These are phyloP conservation scores for Agonum fuliginosum DNA, from an alignment of 2,888 invertebrate genomes.

Conservation along the genomic window DNA sequence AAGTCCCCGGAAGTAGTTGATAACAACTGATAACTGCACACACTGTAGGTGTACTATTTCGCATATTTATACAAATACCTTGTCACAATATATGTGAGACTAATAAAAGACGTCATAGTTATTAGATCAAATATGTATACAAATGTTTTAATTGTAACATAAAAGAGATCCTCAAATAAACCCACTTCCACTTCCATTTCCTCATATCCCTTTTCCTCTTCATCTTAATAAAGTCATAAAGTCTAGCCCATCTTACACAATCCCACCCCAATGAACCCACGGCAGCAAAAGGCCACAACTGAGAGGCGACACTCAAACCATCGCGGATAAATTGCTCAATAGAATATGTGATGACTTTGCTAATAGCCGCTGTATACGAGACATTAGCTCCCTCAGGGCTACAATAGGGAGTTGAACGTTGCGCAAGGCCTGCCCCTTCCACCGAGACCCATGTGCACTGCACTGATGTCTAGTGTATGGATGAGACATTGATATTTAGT, in stretches of 20 bases:
- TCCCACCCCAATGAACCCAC: not conserved
- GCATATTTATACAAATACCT: no score
- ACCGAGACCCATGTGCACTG: constrained; percentile 37
- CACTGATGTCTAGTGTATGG: constrained; percentile 15
- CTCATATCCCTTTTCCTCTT: no score
- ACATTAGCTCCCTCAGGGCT: constrained; percentile 33
- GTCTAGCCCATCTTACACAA: not conserved
- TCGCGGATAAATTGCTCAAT: constrained; percentile 50
- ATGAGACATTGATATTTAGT: constrained; percentile 17
- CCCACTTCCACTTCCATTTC: no score
- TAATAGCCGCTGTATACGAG: constrained; percentile 45
- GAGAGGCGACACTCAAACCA: constrained; percentile 32
- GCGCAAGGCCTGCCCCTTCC: constrained; percentile 3
- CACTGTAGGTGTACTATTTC: no score
- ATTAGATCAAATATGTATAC: no score
- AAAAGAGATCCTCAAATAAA: no score
- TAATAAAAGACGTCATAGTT: no score
- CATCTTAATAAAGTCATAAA: constrained; percentile 1
- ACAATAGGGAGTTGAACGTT: no score
- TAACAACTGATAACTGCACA: no score
- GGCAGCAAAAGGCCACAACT: constrained; percentile 4
- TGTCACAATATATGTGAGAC: no score
- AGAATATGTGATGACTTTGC: constrained; percentile 58
- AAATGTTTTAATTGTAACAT: no score
- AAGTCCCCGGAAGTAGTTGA: no score